Conservation (phyloP, 1,140 invertebrate species). For the Drosophila hydei region DNA sequence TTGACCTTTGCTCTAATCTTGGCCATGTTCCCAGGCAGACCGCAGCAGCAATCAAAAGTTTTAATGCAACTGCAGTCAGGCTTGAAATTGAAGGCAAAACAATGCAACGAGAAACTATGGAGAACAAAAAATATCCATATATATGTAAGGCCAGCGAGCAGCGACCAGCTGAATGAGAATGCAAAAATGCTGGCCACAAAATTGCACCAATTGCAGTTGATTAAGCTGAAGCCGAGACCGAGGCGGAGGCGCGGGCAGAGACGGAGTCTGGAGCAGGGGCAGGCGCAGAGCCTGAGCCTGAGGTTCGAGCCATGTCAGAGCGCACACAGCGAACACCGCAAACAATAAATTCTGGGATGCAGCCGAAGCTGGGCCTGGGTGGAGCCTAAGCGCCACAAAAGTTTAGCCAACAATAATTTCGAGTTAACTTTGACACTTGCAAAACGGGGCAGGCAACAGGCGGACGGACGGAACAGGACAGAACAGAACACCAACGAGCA, state of each 20-base stretch:
- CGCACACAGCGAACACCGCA: constrained; percentile 59
- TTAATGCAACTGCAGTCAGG: constrained; percentile 68
- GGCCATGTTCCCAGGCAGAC: constrained; percentile 30
- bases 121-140: constrained; percentile 6
- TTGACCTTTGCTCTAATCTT: constrained; percentile 36
- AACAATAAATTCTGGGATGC: constrained; percentile 69
- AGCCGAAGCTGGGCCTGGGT: background rate
- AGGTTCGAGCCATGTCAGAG: constrained; percentile 26
- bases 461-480: constrained; percentile 15
- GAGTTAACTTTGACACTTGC: constrained; percentile 81
- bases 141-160: too few relatives aligned
- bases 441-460: constrained; percentile 62
- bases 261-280: background rate
- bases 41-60: constrained; percentile 75
- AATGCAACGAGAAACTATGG: constrained; percentile 36
- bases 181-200: constrained; percentile 63
- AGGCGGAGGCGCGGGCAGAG: background rate
- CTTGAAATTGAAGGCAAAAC: constrained; percentile 60
- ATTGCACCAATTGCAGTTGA: constrained; percentile 78
- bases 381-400: constrained; percentile 74
- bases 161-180: constrained; percentile 56
- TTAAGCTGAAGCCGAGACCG: constrained; percentile 53
- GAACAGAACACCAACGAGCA: constrained; percentile 3
- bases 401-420: constrained; percentile 82
- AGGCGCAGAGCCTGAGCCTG: background rate